Evolutionary conservation across 2,888 invertebrate genomes (phyloP), one percentile per base, ranked within the genome.

Genomic region (Acleris laterana): DNA sequence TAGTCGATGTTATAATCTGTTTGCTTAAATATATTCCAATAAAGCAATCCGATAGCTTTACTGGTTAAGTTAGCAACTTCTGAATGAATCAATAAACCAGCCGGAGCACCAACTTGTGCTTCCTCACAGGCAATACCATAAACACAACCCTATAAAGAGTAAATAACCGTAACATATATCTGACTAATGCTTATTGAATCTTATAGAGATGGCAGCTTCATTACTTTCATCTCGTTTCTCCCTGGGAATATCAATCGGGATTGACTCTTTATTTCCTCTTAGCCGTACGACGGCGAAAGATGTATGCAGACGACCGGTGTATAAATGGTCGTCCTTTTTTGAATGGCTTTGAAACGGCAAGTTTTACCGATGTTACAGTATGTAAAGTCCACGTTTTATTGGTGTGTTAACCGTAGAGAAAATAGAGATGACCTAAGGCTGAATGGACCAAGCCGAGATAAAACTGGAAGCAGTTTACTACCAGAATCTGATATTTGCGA

Each of bases 131-230:
- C 58, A 52, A 55, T 60, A 65, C 42, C 60, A 38, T 49, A 32
- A 65, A 55, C 46, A 55, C 25, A 56, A 57, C 25, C 65, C 49
- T 56, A 61, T 65, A 61, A 61, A 61, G 20, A 61, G 55, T 61
- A 50, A 59, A 60, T 55, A 65, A 51, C 61, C 16, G 49, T 65
- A 65, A 65, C 65, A 57, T 63, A 63, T 59, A 56, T 55, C 32
- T 61, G 60, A 65, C 55, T 65, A 56, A 65, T 61, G 65, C 56
- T 65, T 65, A 65, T 65, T 65, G 60, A 65, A 65, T 56, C 53
- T 61, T 61, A 50, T 51, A 38, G 50, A 51, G 56, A 50, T 61
- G 56, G 55, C 55, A 56, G 60, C 50, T 65, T 65, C 56, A 51
- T 65, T 65, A 61, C 50, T 44, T 61, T 65, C 60, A 60, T 55